Evolutionary conservation across 1,140 invertebrate species (phyloP).

Genomic region (Chelonus insularis): DNA sequence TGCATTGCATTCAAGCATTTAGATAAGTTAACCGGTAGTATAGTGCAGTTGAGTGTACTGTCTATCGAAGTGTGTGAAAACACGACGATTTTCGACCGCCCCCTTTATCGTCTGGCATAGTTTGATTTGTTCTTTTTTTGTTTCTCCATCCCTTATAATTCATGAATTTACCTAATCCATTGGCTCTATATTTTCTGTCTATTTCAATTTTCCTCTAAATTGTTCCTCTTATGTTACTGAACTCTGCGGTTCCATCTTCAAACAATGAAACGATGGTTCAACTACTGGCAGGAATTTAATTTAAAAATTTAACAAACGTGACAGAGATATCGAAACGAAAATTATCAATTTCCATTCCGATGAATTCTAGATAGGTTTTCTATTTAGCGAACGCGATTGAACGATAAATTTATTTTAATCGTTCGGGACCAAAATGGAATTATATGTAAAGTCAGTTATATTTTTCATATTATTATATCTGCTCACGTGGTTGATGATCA

Average conservation of each 20-base stretch:
- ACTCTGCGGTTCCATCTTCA: not conserved
- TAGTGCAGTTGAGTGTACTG: slow-evolving; percentile 8
- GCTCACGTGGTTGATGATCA: not conserved
- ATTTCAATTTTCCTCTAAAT: too few relatives aligned
- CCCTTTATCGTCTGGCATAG: not conserved
- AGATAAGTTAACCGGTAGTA: slow-evolving; percentile 41
- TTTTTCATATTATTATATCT: not conserved
- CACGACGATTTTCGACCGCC: not conserved
- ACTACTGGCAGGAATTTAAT: not conserved
- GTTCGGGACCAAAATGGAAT: too few relatives aligned
- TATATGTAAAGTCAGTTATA: too few relatives aligned
- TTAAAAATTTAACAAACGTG: slow-evolving; percentile 11
- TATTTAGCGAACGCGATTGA: slow-evolving; percentile 4
- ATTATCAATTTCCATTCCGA: slow-evolving; percentile 25
- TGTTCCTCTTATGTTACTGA: too few relatives aligned
- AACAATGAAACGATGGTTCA: not conserved
- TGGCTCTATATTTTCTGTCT: not conserved
- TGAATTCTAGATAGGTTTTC: slow-evolving; percentile 8
- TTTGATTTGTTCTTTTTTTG: not conserved
- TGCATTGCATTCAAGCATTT: slow-evolving; percentile 37
- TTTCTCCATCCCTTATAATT: not conserved
- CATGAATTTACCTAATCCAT: not conserved
- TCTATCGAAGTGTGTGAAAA: slow-evolving; percentile 9
- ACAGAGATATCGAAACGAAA: slow-evolving; percentile 11
- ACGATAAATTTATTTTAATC: slow-evolving; percentile 5